Base-by-base conservation (phyloP, 2,888 invertebrate genomes). In the Hypolimnas misippus region DNA sequence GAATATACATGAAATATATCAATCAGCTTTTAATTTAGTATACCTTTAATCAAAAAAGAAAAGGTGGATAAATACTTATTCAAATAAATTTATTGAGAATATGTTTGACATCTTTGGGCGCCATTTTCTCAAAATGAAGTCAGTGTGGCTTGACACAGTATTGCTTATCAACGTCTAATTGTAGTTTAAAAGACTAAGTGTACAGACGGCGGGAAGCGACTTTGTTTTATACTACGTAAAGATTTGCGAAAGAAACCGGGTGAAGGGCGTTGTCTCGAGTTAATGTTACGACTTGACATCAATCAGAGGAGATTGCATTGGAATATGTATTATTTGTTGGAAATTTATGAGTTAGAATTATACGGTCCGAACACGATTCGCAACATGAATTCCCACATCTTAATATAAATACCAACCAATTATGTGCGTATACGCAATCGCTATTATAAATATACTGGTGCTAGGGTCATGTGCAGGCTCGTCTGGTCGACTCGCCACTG, bases 341-440 rank as follows among this genome's bases (percentile, higher is more conserved):
- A 81, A 81, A 83, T 83, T 82, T 83, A 83, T 82, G 82, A 78
- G 76, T 80, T 79, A 78, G 81, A 83, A 83, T 83, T 83, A 82
- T 74, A 82, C 72, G 79, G 72, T 70, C 63, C 68, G 65, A 54
- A 55, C 58, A 44, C 63, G 69, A 69, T 66, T 71, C 60, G 69
- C 64, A 70, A 67, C 68, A 70, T 68, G 71, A 65, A 60, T 69
- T 71, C 68, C 70, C 72, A 70, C 69, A 67, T 69, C 63, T 59
- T 63, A 66, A 65, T 66, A 68, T 71, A 70, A 67, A 67, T 66
- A 68, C 65, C 63, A 63, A 61, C 64, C 68, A 70, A 69, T 70
- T 70, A 71, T 63, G 57, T 51, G 57, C 52, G 62, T 67, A 59
- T 62, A 51, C 53, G 65, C 65, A 62, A 56, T 62, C 58, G 55